Evolutionary conservation across 2,113 vertebrate genomes (phyloP).

Genomic region (Pseudolaguvia tuberculata): DNA sequence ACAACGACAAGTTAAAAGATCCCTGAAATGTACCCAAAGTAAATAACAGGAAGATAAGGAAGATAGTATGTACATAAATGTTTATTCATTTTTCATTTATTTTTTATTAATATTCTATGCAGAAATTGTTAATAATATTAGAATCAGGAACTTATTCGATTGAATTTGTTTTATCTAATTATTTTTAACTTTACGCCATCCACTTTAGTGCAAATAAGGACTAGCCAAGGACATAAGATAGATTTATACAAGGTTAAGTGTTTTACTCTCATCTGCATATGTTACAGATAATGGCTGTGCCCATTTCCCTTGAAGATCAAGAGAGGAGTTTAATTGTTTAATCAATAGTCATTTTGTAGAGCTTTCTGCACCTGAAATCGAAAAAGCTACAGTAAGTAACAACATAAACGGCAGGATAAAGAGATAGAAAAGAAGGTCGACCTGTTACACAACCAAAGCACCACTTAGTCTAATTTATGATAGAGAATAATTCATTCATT

Average conservation of each 20-base stretch:
- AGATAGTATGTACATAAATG: not conserved
- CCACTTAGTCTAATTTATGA: conserved; percentile 8
- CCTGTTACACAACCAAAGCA: conserved; percentile 12
- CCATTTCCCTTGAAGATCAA: conserved; percentile 38
- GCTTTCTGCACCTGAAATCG: conserved; percentile 36
- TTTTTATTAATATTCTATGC: not conserved
- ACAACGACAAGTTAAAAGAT: conserved; percentile 26
- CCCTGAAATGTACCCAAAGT: not conserved
- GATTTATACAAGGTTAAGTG: conserved; percentile 47
- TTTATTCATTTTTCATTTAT: not conserved
- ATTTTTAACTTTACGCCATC: not conserved
- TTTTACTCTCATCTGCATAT: conserved; percentile 46
- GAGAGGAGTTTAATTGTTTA: conserved; percentile 39
- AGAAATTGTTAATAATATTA: not conserved
- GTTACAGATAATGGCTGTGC: conserved; percentile 34
- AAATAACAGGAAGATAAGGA: not conserved
- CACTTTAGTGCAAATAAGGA: conserved; percentile 23
- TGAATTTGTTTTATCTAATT: not conserved
- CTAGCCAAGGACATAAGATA: conserved; percentile 40
- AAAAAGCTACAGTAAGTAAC: conserved; percentile 26
- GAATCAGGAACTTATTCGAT: too few species aligned
- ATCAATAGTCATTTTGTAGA: conserved; percentile 39
- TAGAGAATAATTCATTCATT: not conserved
- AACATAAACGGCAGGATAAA: conserved; percentile 18
- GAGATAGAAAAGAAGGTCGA: conserved; percentile 5